Percentiles rank a stretch among this genome's conserved stretches.
Evolutionary conservation across 92 coral and sea anemone genomes (phyloP).

Genomic region (Paramuricea clavata): DNA sequence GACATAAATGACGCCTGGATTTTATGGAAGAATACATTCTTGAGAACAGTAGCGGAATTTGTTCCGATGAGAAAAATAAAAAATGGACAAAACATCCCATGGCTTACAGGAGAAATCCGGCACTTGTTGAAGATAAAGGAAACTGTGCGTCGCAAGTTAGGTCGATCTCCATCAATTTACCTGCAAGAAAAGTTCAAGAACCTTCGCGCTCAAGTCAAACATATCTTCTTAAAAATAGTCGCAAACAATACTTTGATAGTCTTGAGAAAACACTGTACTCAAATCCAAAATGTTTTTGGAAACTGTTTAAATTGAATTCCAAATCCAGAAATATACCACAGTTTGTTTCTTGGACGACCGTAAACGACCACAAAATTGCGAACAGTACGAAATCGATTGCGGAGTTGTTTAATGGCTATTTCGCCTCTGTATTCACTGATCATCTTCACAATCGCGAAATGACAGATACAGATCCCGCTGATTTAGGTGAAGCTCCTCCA

Average conservation of each 20-base stretch:
- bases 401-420: too few relatives aligned
- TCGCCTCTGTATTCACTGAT: too few relatives aligned
- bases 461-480: too few relatives aligned
- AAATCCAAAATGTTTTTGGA: not conserved
- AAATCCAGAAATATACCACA: too few relatives aligned
- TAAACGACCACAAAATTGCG: too few relatives aligned
- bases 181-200: constrained; percentile 1
- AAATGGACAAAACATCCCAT: not conserved
- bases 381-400: too few relatives aligned
- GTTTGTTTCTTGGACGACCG: too few relatives aligned
- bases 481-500: not conserved
- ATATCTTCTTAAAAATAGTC: not conserved
- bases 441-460: too few relatives aligned
- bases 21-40: constrained; percentile 59
- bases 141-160: not conserved
- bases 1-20: constrained; percentile 59
- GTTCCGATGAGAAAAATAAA: not conserved
- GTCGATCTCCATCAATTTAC: not conserved
- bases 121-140: not conserved
- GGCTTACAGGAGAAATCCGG: not conserved
- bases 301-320: too few relatives aligned
- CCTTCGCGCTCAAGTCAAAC: constrained; percentile 10
- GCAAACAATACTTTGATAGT: not conserved
- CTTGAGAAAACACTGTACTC: not conserved
- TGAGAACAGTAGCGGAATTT: constrained; percentile 55